Conservation (phyloP, 2,888 invertebrate species). For the Kuschelorhynchus macadamiae region DNA sequence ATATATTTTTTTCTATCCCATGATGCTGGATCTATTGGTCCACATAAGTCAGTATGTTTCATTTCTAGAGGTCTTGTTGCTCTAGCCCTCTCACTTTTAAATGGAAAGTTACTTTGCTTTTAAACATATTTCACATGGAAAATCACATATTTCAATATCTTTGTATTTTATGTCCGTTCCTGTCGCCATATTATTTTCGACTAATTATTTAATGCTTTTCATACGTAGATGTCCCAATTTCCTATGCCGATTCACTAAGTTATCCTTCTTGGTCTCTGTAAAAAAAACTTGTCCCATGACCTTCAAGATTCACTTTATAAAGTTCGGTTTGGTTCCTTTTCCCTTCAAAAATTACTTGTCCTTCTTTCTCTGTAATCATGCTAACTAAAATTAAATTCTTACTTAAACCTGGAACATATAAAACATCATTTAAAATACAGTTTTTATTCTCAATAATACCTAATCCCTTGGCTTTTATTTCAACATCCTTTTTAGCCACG, state of each 20-base stretch:
- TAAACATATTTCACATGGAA: neutral
- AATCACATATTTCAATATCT: neutral
- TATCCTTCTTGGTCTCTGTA: neutral
- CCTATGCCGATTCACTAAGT: neutral
- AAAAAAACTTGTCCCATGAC: neutral
- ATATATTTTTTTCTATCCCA: neutral
- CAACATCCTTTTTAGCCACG: slow-evolving; percentile 36
- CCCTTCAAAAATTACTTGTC: slow-evolving; percentile 52
- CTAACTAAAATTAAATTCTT: slow-evolving; percentile 58
- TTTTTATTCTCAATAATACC: slow-evolving; percentile 26
- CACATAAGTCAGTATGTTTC: neutral
- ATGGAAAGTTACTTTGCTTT: slow-evolving; percentile 1
- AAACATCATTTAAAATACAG: slow-evolving; percentile 51
- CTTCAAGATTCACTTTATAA: slow-evolving; percentile 18
- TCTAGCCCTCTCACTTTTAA: neutral
- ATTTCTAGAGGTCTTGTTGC: slow-evolving; percentile 7
- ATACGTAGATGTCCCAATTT: slow-evolving; percentile 11
- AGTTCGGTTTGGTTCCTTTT: slow-evolving; percentile 41
- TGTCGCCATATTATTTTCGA: neutral
- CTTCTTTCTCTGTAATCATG: slow-evolving; percentile 55
- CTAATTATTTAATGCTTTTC: too few relatives aligned
- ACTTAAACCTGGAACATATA: slow-evolving; percentile 54
- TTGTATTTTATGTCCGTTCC: neutral
- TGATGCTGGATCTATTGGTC: neutral
- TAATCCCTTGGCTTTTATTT: slow-evolving; percentile 36